Percentiles rank a stretch among this genome's conserved stretches.
These are phyloP conservation scores for Enteromius unitaeniatus DNA, from an alignment of 2,797 vertebrate genomes.

Conservation along the genomic window DNA sequence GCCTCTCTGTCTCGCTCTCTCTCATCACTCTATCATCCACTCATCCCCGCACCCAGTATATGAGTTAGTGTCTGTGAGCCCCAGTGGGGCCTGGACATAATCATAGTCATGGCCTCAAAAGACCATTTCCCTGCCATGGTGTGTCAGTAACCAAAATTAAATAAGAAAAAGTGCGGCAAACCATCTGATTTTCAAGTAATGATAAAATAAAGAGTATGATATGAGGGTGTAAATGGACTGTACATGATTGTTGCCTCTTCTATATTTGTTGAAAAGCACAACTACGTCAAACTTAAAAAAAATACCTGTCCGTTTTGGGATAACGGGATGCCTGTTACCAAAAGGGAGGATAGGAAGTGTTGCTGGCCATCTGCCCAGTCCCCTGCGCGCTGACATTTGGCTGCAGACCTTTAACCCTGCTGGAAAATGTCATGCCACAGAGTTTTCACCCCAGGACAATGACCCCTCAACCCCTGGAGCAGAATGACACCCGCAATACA, in stretches of 20 bases:
- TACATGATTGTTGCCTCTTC: not conserved
- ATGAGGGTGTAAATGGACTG: not conserved
- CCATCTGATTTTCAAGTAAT: not conserved
- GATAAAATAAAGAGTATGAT: not conserved
- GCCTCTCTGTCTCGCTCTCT: constrained; percentile 64
- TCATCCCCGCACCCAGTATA: constrained; percentile 52
- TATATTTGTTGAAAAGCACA: not conserved
- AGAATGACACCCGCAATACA: constrained; percentile 52
- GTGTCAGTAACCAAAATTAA: constrained; percentile 43
- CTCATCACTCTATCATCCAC: constrained; percentile 46
- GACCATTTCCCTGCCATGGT: constrained; percentile 33
- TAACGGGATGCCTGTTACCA: constrained; percentile 29
- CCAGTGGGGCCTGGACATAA: constrained; percentile 43
- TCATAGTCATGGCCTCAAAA: constrained; percentile 31
- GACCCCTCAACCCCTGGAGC: constrained; percentile 22
- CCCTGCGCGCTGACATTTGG: constrained; percentile 69
- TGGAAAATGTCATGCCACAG: constrained; percentile 71
- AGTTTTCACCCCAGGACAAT: constrained; percentile 63
- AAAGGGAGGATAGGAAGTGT: constrained; percentile 45
- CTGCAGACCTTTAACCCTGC: constrained; percentile 73
- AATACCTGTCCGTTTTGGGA: constrained; percentile 46
- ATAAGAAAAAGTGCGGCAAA: constrained; percentile 37
- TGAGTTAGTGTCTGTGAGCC: constrained; percentile 38
- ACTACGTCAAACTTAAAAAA: constrained; percentile 9
- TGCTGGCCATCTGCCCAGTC: constrained; percentile 74